Evolutionary conservation across 1,140 invertebrate species (phyloP).

Genomic region (Schmidtea mediterranea): DNA sequence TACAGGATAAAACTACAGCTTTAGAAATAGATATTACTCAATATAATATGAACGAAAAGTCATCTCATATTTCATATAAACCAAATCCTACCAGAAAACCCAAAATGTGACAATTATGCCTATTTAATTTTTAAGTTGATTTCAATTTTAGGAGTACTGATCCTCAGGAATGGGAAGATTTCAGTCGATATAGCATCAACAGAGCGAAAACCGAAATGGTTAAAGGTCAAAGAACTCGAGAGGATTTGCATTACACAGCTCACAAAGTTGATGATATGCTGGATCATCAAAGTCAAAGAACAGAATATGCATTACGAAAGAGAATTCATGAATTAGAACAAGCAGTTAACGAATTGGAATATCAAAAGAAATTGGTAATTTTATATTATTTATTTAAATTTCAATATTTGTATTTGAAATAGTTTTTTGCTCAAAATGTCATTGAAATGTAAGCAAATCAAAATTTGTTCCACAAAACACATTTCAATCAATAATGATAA

Average conservation of each 20-base stretch:
- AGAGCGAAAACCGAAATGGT: slow-evolving; percentile 40
- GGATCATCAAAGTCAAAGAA: slow-evolving; percentile 36
- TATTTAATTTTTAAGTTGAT: too few relatives aligned
- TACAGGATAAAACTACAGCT: slow-evolving; percentile 42
- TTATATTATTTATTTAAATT: background rate
- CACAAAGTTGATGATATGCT: slow-evolving; percentile 40
- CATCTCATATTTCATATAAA: slow-evolving; percentile 42
- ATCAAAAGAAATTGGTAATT: slow-evolving; percentile 1
- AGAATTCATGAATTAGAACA: slow-evolving; percentile 48
- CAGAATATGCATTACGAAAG: slow-evolving; percentile 38
- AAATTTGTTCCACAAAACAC: too few relatives aligned
- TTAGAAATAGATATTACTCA: slow-evolving; percentile 38
- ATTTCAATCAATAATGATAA: too few relatives aligned
- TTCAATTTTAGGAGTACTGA: slow-evolving; percentile 22
- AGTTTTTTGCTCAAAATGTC: too few relatives aligned
- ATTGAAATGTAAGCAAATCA: too few relatives aligned
- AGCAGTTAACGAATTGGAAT: background rate
- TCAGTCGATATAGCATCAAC: slow-evolving; percentile 37
- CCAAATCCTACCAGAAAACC: slow-evolving; percentile 38
- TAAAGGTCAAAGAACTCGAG: slow-evolving; percentile 36
- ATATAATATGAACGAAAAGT: slow-evolving; percentile 37
- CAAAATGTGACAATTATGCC: slow-evolving; percentile 26
- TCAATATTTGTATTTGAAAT: background rate
- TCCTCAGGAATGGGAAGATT: slow-evolving; percentile 43
- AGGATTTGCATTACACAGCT: slow-evolving; percentile 34